A percentile compares a stretch with the other conserved stretches of the same genome.
Evolutionary conservation across 1,140 invertebrate genomes (phyloP).

Genomic region (Halotydeus destructor): DNA sequence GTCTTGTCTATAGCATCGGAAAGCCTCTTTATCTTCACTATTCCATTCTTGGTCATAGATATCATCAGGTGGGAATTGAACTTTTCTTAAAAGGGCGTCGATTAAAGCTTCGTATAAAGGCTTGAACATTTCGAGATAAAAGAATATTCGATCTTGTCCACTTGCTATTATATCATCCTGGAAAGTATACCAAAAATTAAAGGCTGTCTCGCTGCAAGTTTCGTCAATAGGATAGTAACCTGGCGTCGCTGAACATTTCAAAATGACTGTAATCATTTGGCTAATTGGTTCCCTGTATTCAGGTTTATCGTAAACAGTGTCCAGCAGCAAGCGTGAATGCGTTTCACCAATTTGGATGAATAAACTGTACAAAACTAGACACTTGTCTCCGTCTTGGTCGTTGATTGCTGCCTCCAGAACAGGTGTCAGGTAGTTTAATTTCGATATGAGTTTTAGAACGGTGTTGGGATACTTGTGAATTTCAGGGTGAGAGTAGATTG

Average conservation of each 20-base stretch:
- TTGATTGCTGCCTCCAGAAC: conserved; percentile 21
- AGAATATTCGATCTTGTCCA: conserved; percentile 28
- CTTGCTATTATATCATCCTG: conserved; percentile 44
- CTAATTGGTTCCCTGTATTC: conserved; percentile 24
- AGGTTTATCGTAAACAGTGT: conserved; percentile 22
- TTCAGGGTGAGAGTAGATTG: conserved; percentile 34
- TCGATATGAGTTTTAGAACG: conserved; percentile 30
- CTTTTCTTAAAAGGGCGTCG: conserved; percentile 40
- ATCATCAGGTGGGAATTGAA: conserved; percentile 32
- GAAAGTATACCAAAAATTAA: conserved; percentile 74
- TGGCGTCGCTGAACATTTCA: conserved; percentile 52
- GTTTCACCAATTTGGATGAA: conserved; percentile 40
- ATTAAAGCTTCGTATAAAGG: conserved; percentile 42
- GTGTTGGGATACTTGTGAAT: conserved; percentile 24
- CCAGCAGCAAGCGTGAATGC: conserved; percentile 37
- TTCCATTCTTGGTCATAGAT: conserved; percentile 27
- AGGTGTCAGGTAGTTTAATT: conserved; percentile 24
- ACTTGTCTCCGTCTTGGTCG: conserved; percentile 23
- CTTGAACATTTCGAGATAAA: conserved; percentile 30
- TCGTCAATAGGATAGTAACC: conserved; percentile 66
- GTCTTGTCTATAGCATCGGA: conserved; percentile 75
- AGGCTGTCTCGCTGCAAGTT: conserved; percentile 52
- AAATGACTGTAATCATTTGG: conserved; percentile 35
- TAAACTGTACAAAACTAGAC: conserved; percentile 33
- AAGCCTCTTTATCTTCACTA: conserved; percentile 55